Conservation (phyloP, 1,140 invertebrate genomes). For the Polyergus mexicanus region DNA sequence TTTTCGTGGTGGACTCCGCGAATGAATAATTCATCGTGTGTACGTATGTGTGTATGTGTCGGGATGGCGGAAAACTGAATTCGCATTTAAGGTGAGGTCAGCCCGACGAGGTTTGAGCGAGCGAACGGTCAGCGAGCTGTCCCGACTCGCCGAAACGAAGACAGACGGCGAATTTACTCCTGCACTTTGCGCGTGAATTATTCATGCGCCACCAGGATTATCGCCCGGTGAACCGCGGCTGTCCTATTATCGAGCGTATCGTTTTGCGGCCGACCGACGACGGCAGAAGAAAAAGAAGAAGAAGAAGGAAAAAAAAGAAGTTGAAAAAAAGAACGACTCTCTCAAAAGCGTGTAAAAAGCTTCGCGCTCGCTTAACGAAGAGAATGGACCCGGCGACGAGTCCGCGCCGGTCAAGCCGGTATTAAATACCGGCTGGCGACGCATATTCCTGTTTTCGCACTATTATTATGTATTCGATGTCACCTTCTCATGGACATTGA, state of each 20-base stretch:
- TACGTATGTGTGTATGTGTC: neutral
- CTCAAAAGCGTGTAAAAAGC: constrained; percentile 25
- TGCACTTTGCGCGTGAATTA: constrained; percentile 78
- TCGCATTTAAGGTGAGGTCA: constrained; percentile 69
- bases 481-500: constrained; percentile 7
- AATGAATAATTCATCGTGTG: constrained; percentile 72
- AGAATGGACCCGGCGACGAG: constrained; percentile 42
- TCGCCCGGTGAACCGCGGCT: constrained; percentile 61
- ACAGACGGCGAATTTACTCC: constrained; percentile 78
- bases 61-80: constrained; percentile 70
- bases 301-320: neutral
- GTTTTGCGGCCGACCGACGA: constrained; percentile 14
- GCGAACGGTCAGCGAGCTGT: constrained; percentile 66
- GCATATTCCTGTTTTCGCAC: constrained; percentile 40
- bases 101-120: constrained; percentile 33
- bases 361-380: constrained; percentile 38
- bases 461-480: neutral
- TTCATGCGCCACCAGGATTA: constrained; percentile 72
- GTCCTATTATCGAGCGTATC: constrained; percentile 72
- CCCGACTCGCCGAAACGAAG: constrained; percentile 74
- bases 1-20: constrained; percentile 53
- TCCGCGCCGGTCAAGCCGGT: constrained; percentile 17
- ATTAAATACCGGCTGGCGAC: constrained; percentile 44
- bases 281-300: constrained; percentile 1
- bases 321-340: neutral